Evolutionary conservation across 2,888 invertebrate genomes (phyloP), one percentile per base, ranked within the genome.

Genomic region (Phengaris alcon): DNA sequence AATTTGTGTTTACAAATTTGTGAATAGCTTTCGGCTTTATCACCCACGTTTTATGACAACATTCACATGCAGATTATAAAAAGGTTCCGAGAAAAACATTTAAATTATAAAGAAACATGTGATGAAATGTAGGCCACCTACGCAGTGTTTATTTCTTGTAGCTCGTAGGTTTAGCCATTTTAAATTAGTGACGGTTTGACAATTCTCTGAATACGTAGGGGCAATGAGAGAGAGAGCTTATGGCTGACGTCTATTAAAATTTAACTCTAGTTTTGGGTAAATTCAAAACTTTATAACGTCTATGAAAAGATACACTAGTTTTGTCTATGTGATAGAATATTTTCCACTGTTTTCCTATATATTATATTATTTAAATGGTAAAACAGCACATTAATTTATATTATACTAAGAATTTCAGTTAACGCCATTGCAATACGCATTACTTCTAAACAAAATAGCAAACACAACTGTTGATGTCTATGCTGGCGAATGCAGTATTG

Each of bases 401-500:
- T 2, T 35, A 64, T 44, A 64, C 64, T 3, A 6, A 64, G 64
- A 64, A 64, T 12, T 35, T 35, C 44, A 44, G 64, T 35, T 52
- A 52, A 52, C 52, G 12, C 15, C n/a, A 48, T 22, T 48, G 52
- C 52, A 59, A 59, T 59, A 59, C 9, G 70, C 15, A 70, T 51
- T 35, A 72, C 35, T 8, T n/a, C 72, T 35, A 8, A 51, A 51
- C 51, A 51, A 12, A 35, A 70, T 70, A 57, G 70, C 35, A 48
- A 55, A 59, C 15, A 57, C 52, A 75, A n/a, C 51, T 57, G 54
- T 55, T 48, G 48, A 55, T 70, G 55, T 55, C 48, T 64, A 74
- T 6, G 48, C 52, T 64, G 59, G 70, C 13, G 57, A 70, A 59
- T 72, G 69, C 75, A 75, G 70, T 57, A 51, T 70, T 75, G 70